Percentiles rank a stretch among this genome's conserved stretches.
These are phyloP conservation scores for Ophioderma brevispina DNA, from an alignment of 35 echinoderm and acorn worm species.

Conservation along the genomic window DNA sequence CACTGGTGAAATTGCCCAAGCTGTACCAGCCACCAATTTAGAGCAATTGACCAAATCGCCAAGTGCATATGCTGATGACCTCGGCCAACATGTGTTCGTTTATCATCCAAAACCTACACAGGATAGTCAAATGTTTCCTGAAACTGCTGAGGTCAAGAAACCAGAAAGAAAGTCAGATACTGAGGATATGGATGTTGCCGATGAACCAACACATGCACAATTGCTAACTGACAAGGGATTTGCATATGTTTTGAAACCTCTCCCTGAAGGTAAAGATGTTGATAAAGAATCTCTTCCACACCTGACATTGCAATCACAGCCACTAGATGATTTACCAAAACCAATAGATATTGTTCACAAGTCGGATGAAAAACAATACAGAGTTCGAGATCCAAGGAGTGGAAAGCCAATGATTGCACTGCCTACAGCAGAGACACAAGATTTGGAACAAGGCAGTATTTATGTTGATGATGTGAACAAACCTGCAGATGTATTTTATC, in stretches of 20 bases:
- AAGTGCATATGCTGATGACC: not conserved
- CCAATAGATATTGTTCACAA: not conserved
- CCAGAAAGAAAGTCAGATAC: too few species aligned
- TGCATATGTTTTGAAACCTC: constrained; percentile 35
- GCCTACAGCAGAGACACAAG: constrained; percentile 18
- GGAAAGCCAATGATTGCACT: constrained; percentile 37
- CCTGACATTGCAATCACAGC: not conserved
- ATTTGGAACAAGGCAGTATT: not conserved
- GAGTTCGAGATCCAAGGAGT: constrained; percentile 47
- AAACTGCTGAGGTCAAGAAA: too few species aligned
- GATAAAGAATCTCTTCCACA: not conserved
- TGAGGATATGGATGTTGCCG: not conserved
- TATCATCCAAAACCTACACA: not conserved
- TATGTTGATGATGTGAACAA: constrained; percentile 3
- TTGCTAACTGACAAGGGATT: constrained; percentile 43
- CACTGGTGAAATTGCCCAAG: constrained; percentile 50
- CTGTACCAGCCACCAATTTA: constrained; percentile 52
- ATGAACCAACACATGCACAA: not conserved
- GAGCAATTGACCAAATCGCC: constrained; percentile 5
- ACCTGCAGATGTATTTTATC: constrained; percentile 29
- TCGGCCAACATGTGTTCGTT: not conserved
- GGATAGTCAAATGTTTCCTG: too few species aligned
- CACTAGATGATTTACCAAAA: constrained; percentile 8
- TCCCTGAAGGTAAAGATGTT: not conserved
- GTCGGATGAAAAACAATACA: not conserved